Evolutionary conservation across 2,888 invertebrate species (phyloP), one percentile per base, ranked within the genome.

Genomic region (Autographa gamma): DNA sequence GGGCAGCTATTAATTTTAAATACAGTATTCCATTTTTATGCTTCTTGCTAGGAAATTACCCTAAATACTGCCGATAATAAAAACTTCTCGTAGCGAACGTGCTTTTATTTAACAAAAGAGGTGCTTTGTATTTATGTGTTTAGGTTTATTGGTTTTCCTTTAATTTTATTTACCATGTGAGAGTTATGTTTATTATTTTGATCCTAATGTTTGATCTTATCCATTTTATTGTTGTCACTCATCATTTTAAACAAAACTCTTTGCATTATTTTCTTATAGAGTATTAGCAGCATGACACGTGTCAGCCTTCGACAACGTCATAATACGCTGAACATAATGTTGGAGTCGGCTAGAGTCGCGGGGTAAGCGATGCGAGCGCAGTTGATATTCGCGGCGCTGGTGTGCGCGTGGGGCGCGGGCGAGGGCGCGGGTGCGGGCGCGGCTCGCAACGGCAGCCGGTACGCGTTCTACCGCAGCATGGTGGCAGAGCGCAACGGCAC

Each of bases 381-480:
- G 38, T 52, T 70, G 76, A 66, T 74, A 56, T 59, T 66, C 54
- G 48, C 59, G 70, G 13, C 65, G 68, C 59, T 63, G 58, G 67
- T 58, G 75, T 25, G 64, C 74, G 38, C 63, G 64, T 41, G 56
- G 60, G 56, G 41, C 19, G 67, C 52, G 54, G n/a, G 25, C 18
- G 38, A 9, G n/a, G 54, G 64, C 6, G 67, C 52, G 59, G n/a
- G 25, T 18, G 38, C 6, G 19, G 48, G 64, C 7, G 58, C 66
- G 62, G 66, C 54, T 64, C 61, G 14, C 32, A 60, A 60, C 63
- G 59, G 66, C 38, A 66, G 74, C 61, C 83, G 84, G 18, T 84
- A 91, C 79, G 76, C 75, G 25, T 92, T 92, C 81, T 91, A 84
- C 74, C 88, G 90, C 34, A 72, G 66, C 63, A 79, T 87, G 86